Evolutionary conservation across 2,888 invertebrate species (phyloP), one percentile per base, ranked within the genome.

Genomic region (Spisula subtruncata): DNA sequence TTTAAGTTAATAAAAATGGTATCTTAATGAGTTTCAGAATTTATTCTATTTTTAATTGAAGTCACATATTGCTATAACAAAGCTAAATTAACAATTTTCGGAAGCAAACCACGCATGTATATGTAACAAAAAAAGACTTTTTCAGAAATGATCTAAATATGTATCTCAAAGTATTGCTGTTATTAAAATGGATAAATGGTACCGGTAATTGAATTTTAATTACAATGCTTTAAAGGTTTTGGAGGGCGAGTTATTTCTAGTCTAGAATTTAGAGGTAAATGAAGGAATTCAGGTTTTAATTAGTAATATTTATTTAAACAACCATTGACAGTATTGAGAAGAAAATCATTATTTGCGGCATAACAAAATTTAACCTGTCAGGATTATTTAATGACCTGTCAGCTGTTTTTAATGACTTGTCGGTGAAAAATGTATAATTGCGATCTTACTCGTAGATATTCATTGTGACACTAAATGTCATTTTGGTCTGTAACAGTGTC

Each of bases 181-280:
- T n/a, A 60, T 60, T 25, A 60, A 60, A 60, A 25, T 25, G 10
- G n/a, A 18, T 16, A 25, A 1, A 32, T 32, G 35, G 75, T n/a
- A n/a, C n/a, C n/a, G n/a, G n/a, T 32, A 10, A 75, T 75, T 75
- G 75, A 75, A 18, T 35, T 75, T 75, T 75, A 75, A 75, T 75
- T 75, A 8, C 41, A 41, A 41, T 41, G 32, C 0, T 75, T 32
- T 75, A 14, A 10, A 4, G 2, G 16, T 75, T 0, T 60, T 60
- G 60, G 25, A 75, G 35, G 75, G 18, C 25, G 10, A 75, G 25
- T 35, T 6, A 51, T 51, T 12, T 51, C 12, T 10, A 51, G 51
- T 16, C 14, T 51, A 12, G 16, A 51, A 51, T 51, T 12, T 51
- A 10, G 12, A 51, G 51, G 5, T 51, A 16, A 51, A 51, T 51